These are phyloP conservation scores for Ammodramus savannarum DNA, from an alignment of 2,113 vertebrate genomes.

Conservation along the genomic window DNA sequence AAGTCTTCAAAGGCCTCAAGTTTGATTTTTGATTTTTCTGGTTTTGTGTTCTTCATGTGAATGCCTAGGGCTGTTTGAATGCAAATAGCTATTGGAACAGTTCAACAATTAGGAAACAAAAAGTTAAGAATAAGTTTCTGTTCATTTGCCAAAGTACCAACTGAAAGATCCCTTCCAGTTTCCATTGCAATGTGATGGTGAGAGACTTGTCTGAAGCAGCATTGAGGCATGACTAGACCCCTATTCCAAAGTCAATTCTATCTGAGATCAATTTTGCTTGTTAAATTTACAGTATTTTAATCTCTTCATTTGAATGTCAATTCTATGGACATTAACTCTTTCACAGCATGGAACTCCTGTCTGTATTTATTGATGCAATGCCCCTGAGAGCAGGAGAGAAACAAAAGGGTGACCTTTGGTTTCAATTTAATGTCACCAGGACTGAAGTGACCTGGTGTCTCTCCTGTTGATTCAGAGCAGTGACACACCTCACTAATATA, in stretches of 20 bases:
- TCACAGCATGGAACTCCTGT: background rate
- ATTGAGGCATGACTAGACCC: background rate
- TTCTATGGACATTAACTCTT: background rate
- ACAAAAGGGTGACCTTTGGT: background rate
- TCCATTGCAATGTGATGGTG: background rate
- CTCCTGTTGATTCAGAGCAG: background rate
- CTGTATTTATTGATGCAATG: background rate
- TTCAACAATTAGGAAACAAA: background rate
- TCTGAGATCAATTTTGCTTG: background rate
- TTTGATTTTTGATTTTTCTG: background rate
- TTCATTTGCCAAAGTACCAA: background rate
- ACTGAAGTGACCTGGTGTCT: background rate
- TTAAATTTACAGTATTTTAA: background rate
- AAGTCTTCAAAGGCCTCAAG: background rate
- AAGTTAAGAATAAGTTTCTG: background rate
- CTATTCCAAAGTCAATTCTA: background rate
- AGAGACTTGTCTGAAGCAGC: background rate
- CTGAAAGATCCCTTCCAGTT: background rate
- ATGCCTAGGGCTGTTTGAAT: background rate
- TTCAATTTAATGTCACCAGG: background rate
- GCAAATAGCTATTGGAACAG: background rate
- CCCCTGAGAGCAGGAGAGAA: background rate
- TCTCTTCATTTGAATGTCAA: background rate
- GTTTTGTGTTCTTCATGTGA: background rate
- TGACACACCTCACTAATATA: background rate